These are phyloP conservation scores for Podilymbus podiceps DNA, from an alignment of 2,113 vertebrate species.

Conservation along the genomic window DNA sequence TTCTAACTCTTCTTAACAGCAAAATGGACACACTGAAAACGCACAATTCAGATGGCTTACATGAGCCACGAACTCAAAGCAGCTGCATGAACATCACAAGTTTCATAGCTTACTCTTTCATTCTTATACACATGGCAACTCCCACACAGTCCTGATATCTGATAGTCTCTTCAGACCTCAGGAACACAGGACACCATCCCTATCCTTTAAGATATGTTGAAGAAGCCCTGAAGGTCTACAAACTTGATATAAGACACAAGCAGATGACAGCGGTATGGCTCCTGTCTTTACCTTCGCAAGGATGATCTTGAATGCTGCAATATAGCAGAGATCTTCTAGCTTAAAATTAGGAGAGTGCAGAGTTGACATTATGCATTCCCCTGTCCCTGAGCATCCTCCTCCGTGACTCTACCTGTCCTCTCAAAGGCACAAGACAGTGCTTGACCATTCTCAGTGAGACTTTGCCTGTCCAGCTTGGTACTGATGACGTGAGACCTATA, in stretches of 20 bases:
- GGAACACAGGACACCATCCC: no score
- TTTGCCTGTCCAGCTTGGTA: neutral
- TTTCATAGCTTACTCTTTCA: neutral
- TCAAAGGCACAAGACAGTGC: neutral
- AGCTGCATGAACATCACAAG: neutral
- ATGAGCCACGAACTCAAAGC: neutral
- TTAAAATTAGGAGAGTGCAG: neutral
- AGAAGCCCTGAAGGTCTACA: neutral
- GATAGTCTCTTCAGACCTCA: neutral
- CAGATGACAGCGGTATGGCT: neutral
- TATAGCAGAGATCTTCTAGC: neutral
- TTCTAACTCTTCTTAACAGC: neutral
- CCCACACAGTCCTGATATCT: neutral
- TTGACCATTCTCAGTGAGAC: neutral
- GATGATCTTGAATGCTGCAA: neutral
- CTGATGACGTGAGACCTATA: neutral
- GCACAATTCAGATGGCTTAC: neutral
- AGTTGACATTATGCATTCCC: neutral
- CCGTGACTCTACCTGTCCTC: neutral
- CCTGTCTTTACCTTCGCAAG: neutral
- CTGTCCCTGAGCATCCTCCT: neutral
- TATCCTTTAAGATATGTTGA: neutral
- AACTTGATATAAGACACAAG: neutral
- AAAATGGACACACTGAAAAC: neutral
- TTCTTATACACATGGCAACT: neutral